Evolutionary conservation across 2,888 invertebrate species (phyloP).

Genomic region (Hypomecis atomaria): DNA sequence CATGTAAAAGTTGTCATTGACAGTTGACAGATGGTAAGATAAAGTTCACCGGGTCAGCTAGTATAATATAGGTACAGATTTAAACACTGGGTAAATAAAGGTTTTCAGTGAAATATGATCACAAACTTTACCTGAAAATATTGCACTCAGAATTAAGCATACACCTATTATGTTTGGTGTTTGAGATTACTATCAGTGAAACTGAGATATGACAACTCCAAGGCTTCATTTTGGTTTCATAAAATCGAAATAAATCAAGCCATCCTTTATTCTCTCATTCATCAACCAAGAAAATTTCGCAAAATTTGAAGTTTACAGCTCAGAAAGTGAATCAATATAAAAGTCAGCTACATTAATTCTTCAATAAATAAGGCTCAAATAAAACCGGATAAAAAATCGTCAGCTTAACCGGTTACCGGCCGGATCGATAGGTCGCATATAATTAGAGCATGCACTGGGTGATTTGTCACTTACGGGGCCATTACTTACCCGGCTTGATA

Average conservation of each 20-base stretch:
- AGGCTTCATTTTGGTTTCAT: not conserved
- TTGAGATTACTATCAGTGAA: too few relatives aligned
- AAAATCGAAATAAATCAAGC: not conserved
- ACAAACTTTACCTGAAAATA: too few relatives aligned
- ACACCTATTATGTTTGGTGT: too few relatives aligned
- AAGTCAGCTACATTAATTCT: constrained; percentile 6
- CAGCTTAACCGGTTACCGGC: constrained; percentile 60
- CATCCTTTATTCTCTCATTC: not conserved
- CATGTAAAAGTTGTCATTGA: too few relatives aligned
- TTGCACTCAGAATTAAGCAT: too few relatives aligned
- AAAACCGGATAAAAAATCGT: constrained; percentile 52
- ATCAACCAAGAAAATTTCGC: not conserved
- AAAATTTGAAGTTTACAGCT: not conserved
- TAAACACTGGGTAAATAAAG: too few relatives aligned
- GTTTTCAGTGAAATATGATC: too few relatives aligned
- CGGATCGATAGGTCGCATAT: constrained; percentile 47
- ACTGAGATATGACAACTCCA: not conserved
- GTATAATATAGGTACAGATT: too few relatives aligned
- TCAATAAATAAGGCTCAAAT: constrained; percentile 35
- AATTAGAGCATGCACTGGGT: constrained; percentile 44
- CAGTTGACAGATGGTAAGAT: too few relatives aligned
- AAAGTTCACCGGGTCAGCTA: too few relatives aligned
- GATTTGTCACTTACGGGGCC: not conserved
- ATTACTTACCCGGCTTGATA: too few relatives aligned
- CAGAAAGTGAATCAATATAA: not conserved